Evolutionary conservation across 1,140 invertebrate species (phyloP).

Genomic region (Piezodorus guildinii): DNA sequence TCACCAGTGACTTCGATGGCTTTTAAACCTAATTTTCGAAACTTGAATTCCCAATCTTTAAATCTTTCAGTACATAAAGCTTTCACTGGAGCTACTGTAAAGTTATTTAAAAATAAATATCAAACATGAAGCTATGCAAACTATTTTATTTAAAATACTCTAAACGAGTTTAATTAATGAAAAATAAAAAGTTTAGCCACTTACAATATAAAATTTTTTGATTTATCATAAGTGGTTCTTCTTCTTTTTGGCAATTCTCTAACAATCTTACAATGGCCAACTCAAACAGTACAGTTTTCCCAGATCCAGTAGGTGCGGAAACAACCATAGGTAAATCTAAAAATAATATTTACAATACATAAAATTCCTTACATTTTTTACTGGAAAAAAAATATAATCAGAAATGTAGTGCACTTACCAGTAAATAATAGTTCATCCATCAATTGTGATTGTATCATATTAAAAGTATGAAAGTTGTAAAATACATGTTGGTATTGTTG

Average conservation of each 20-base stretch:
- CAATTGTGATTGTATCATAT: slow-evolving; percentile 10
- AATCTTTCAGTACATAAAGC: slow-evolving; percentile 59
- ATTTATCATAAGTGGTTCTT: slow-evolving; percentile 31
- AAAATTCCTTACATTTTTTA: background rate
- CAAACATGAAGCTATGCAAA: no score
- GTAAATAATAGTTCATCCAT: background rate
- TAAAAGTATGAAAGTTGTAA: background rate
- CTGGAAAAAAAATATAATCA: background rate
- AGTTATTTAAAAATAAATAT: no score
- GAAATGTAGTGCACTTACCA: background rate
- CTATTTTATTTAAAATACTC: no score
- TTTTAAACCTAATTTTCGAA: slow-evolving; percentile 46
- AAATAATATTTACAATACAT: slow-evolving; percentile 31
- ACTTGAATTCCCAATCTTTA: slow-evolving; percentile 59
- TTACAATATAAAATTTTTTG: slow-evolving; percentile 55
- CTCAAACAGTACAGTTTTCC: slow-evolving; percentile 74
- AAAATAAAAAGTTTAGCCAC: slow-evolving; percentile 21
- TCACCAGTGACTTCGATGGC: slow-evolving; percentile 67
- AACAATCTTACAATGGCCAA: slow-evolving; percentile 57
- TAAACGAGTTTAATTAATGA: no score
- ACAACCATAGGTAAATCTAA: slow-evolving; percentile 58
- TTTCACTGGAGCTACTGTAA: slow-evolving; percentile 68
- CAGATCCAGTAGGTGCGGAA: slow-evolving; percentile 67
- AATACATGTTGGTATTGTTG: slow-evolving; percentile 1
- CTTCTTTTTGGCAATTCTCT: slow-evolving; percentile 36